Percentiles rank a stretch among this genome's conserved stretches.
Conservation (phyloP, 2,888 invertebrate genomes). For the Scotopteryx bipunctaria region DNA sequence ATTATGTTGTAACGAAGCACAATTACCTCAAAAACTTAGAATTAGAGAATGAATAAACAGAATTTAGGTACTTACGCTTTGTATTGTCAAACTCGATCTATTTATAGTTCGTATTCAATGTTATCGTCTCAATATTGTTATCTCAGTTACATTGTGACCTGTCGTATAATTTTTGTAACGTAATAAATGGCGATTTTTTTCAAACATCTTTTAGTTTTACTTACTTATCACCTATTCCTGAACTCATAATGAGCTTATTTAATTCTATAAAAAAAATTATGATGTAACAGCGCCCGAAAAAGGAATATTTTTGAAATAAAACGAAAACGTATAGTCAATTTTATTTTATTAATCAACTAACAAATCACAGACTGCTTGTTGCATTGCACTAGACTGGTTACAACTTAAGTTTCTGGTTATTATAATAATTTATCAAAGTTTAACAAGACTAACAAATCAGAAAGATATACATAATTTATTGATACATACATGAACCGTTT, state of each 20-base stretch:
- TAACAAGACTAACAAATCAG: constrained; percentile 4
- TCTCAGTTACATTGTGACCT: constrained; percentile 43
- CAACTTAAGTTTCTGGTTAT: constrained; percentile 20
- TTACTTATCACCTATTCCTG: too few species aligned
- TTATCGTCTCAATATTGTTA: constrained; percentile 36
- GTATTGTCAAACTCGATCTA: constrained; percentile 11
- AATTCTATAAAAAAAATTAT: too few species aligned
- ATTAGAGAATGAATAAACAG: constrained; percentile 18
- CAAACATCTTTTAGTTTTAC: constrained; percentile 23
- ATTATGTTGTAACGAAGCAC: constrained; percentile 38
- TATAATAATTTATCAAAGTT: constrained; percentile 8
- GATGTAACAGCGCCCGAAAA: too few species aligned
- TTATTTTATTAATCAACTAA: constrained; percentile 64
- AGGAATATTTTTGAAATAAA: constrained; percentile 16
- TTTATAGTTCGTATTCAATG: constrained; percentile 25
- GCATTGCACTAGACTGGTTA: constrained; percentile 46
- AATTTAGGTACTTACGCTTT: constrained; percentile 24
- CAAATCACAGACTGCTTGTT: constrained; percentile 69
- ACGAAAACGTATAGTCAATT: constrained; percentile 44
- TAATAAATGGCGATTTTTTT: constrained; percentile 54
- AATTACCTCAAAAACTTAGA: constrained; percentile 30
- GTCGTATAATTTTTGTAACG: constrained; percentile 60
- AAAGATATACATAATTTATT: background rate
- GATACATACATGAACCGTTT: background rate
- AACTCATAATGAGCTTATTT: too few species aligned